These are phyloP conservation scores for Scalopus aquaticus DNA, from an alignment of 2,113 vertebrate genomes.

Conservation along the genomic window DNA sequence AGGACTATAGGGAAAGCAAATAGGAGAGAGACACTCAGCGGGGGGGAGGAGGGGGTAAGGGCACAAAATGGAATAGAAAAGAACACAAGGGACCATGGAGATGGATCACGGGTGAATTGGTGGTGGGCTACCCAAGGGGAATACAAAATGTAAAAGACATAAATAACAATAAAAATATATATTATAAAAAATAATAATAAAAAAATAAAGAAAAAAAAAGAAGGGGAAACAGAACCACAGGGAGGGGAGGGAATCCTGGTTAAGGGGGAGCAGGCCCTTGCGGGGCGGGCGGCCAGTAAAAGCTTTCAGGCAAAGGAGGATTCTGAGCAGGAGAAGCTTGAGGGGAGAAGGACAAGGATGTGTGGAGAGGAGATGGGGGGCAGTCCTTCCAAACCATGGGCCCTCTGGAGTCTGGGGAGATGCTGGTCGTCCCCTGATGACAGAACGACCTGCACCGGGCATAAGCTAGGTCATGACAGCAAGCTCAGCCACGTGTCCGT, in stretches of 20 bases:
- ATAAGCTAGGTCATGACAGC: background rate
- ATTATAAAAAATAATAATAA: too few species aligned
- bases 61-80: too few species aligned
- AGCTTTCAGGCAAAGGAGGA: background rate
- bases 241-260: too few species aligned
- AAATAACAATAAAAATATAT: too few species aligned
- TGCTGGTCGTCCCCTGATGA: background rate
- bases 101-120: too few species aligned
- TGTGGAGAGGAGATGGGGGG: background rate
- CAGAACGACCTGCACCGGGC: background rate
- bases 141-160: too few species aligned
- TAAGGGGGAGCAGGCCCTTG: fast-evolving
- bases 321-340: background rate
- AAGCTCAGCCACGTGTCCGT: background rate
- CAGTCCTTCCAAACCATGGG: fast-evolving
- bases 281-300: background rate
- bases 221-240: background rate
- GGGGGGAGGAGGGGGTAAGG: too few species aligned
- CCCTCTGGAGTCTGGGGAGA: background rate
- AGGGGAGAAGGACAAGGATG: background rate
- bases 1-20: too few species aligned
- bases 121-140: too few species aligned
- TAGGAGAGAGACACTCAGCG: too few species aligned
- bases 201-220: too few species aligned
- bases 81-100: too few species aligned